These are phyloP conservation scores for Drosophila kokeensis DNA, from an alignment of 2,888 invertebrate species.

Conservation along the genomic window DNA sequence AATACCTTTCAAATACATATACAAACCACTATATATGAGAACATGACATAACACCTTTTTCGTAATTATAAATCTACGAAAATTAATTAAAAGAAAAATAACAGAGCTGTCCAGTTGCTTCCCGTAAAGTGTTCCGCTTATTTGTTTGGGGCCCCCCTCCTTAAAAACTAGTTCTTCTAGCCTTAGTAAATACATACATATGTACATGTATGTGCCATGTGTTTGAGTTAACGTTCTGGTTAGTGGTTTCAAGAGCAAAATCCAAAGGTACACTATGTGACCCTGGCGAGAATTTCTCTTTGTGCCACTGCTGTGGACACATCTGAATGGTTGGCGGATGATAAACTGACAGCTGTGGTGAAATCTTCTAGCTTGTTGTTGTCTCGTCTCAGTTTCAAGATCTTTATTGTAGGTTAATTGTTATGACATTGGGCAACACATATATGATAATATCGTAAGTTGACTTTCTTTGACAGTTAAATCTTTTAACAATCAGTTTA, in stretches of 20 bases:
- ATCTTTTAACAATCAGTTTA: slow-evolving; percentile 54
- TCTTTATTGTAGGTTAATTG: slow-evolving; percentile 79
- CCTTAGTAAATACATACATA: slow-evolving; percentile 14
- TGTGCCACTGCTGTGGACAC: slow-evolving; percentile 39
- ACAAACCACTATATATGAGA: slow-evolving; percentile 5
- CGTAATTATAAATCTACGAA: slow-evolving; percentile 22
- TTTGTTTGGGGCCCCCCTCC: slow-evolving; percentile 9
- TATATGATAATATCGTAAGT: slow-evolving; percentile 41
- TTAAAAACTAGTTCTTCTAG: slow-evolving; percentile 40
- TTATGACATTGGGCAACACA: slow-evolving; percentile 73
- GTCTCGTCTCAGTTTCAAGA: slow-evolving; percentile 63
- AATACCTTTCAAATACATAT: neutral
- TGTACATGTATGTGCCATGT: slow-evolving; percentile 24
- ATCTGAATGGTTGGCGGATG: slow-evolving; percentile 43
- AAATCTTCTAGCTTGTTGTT: slow-evolving; percentile 63
- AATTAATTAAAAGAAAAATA: slow-evolving; percentile 37
- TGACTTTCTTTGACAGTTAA: slow-evolving; percentile 72
- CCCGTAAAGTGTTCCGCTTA: slow-evolving; percentile 64
- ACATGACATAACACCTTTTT: slow-evolving; percentile 71
- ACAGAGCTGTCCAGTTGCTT: slow-evolving; percentile 42
- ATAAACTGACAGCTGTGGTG: slow-evolving; percentile 51
- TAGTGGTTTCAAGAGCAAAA: slow-evolving; percentile 67
- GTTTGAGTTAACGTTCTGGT: slow-evolving; percentile 58
- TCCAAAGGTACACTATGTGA: slow-evolving; percentile 55
- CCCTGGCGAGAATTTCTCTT: slow-evolving; percentile 73